A percentile compares a stretch with the other conserved stretches of the same genome.
These are phyloP conservation scores for Rhinolophus ferrumequinum DNA, from an alignment of 2,113 vertebrate species.

Conservation along the genomic window DNA sequence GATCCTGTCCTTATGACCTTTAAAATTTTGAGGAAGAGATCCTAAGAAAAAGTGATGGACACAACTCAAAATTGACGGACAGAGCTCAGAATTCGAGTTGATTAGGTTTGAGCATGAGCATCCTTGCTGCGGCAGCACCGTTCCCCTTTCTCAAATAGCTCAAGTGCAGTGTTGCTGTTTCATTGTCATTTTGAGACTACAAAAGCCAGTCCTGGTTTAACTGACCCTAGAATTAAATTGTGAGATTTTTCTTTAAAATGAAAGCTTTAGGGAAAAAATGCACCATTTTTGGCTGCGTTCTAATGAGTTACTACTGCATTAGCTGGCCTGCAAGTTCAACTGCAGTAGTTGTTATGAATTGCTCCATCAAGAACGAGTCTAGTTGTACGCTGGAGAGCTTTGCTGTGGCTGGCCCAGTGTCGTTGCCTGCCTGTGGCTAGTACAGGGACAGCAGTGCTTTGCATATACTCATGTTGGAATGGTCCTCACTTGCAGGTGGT, in stretches of 20 bases:
- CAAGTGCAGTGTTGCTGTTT: neutral
- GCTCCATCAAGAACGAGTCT: neutral
- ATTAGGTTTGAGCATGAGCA: neutral
- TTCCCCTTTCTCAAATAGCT: neutral
- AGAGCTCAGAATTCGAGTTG: neutral
- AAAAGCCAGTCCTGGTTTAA: slow-evolving; percentile 7
- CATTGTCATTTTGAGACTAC: slow-evolving; percentile 57
- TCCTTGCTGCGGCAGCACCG: neutral
- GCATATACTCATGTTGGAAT: accelerated
- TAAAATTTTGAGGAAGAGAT: neutral
- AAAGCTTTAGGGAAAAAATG: neutral
- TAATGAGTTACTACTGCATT: neutral
- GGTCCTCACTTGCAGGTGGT: neutral
- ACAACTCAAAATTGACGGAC: neutral
- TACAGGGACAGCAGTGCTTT: accelerated
- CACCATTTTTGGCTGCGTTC: neutral
- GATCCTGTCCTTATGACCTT: neutral
- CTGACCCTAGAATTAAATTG: slow-evolving; percentile 1
- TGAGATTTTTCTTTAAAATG: slow-evolving; percentile 48
- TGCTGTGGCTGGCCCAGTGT: neutral
- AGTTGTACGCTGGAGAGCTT: neutral
- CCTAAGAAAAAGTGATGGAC: neutral
- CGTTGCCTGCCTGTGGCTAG: neutral
- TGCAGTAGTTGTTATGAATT: neutral
- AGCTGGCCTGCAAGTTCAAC: slow-evolving; percentile 23